Evolutionary conservation across 2,113 vertebrate species (phyloP).

Genomic region (Holacanthus passer): DNA sequence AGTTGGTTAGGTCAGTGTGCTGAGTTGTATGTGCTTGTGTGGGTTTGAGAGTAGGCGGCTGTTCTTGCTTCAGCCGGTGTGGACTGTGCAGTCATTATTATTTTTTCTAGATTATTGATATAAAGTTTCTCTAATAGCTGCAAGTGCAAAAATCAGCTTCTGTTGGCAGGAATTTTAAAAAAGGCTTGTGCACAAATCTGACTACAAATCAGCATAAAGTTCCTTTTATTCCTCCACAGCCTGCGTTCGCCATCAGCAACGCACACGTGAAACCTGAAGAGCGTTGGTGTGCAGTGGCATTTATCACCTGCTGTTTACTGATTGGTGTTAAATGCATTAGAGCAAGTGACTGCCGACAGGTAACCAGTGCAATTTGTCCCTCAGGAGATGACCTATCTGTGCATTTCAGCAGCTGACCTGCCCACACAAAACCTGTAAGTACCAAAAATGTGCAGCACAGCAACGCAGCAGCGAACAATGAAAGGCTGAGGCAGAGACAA

Average conservation of each 20-base stretch:
- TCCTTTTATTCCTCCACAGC: background rate
- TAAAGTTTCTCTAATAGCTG: conserved; percentile 7
- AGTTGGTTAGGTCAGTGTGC: conserved; percentile 43
- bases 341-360: conserved; percentile 27
- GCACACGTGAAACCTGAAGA: background rate
- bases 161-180: background rate
- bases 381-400: conserved; percentile 96
- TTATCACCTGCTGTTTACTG: conserved; percentile 16
- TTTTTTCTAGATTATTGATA: conserved; percentile 28
- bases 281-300: no score
- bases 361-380: conserved; percentile 62
- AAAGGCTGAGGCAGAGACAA: conserved; percentile 25
- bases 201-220: background rate
- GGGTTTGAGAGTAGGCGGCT: conserved; percentile 65
- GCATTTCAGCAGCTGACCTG: conserved; percentile 94
- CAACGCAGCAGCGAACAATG: conserved; percentile 47
- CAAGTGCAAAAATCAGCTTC: background rate
- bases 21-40: conserved; percentile 58
- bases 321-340: conserved; percentile 27
- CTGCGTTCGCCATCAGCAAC: background rate
- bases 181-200: background rate
- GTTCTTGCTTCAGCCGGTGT: conserved; percentile 43
- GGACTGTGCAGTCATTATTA: conserved; percentile 38
- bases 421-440: conserved; percentile 97
- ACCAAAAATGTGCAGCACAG: conserved; percentile 45